phyloP scores from a whole-genome alignment of 2,113 vertebrate species.

The Psittacula cyanocephala region DNA sequence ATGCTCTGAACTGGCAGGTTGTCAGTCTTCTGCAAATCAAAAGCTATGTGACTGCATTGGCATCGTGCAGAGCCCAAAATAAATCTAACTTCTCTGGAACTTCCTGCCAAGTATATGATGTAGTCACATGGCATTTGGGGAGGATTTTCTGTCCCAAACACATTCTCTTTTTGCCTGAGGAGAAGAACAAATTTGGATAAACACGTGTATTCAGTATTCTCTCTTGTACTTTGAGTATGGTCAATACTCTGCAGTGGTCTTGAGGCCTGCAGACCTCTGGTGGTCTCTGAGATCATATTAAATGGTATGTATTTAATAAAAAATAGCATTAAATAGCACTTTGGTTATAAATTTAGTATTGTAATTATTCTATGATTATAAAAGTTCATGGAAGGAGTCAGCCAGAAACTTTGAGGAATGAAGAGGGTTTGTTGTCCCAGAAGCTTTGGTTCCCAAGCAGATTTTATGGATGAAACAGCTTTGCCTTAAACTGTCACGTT shows the following conservation, averaged over 20 bases:
- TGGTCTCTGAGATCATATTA: not conserved
- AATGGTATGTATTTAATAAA: not conserved
- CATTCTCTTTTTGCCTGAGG: not conserved
- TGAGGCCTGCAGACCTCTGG: not conserved
- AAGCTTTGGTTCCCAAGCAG: not conserved
- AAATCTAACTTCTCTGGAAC: not conserved
- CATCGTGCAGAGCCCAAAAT: constrained; percentile 29
- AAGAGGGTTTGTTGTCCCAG: not conserved
- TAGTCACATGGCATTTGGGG: constrained; percentile 30
- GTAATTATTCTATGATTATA: not conserved
- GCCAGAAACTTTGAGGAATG: not conserved
- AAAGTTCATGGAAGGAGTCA: not conserved
- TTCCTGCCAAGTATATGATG: constrained; percentile 27
- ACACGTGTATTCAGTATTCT: not conserved
- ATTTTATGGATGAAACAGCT: not conserved
- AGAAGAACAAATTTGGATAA: not conserved
- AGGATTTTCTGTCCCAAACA: not conserved
- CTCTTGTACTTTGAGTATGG: not conserved
- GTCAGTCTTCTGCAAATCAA: not conserved
- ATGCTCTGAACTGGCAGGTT: not conserved
- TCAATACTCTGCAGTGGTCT: not conserved
- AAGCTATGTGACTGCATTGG: not conserved
- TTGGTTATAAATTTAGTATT: not conserved
- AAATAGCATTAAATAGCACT: not conserved
- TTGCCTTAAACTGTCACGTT: not conserved